Conservation (phyloP, 2,888 invertebrate species). For the Aphelenchoides bicaudatus region DNA sequence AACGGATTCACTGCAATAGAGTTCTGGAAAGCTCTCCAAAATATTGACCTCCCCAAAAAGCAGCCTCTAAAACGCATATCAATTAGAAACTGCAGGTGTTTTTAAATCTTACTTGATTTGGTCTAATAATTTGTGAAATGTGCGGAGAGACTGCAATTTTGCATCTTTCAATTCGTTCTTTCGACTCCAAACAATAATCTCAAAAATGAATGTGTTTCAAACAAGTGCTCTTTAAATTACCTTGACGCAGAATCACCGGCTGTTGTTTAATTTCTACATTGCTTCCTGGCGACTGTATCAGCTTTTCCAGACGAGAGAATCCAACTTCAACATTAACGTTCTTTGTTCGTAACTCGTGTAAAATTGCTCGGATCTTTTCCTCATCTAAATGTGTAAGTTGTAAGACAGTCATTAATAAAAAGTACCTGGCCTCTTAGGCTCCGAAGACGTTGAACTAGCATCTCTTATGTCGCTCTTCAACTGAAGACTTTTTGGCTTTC, state of each 20-base stretch:
- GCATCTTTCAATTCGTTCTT: constrained; percentile 9
- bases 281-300: constrained; percentile 16
- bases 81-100: no score
- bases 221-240: no score
- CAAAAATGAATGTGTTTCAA: no score
- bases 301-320: constrained; percentile 32
- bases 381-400: constrained; percentile 34
- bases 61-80: constrained; percentile 9
- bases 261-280: constrained; percentile 6
- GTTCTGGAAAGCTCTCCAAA: constrained; percentile 1
- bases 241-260: not conserved
- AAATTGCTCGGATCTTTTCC: constrained; percentile 47
- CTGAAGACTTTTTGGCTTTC: not conserved
- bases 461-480: not conserved
- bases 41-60: constrained; percentile 12
- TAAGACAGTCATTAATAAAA: not conserved
- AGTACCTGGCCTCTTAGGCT: not conserved
- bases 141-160: not conserved
- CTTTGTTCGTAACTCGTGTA: constrained; percentile 43
- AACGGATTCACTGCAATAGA: constrained; percentile 1
- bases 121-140: not conserved
- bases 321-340: constrained; percentile 28
- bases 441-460: not conserved
- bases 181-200: no score
- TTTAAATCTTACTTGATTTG: not conserved